These are phyloP conservation scores for Hyphantria cunea DNA, from an alignment of 1,140 invertebrate species.

Conservation along the genomic window DNA sequence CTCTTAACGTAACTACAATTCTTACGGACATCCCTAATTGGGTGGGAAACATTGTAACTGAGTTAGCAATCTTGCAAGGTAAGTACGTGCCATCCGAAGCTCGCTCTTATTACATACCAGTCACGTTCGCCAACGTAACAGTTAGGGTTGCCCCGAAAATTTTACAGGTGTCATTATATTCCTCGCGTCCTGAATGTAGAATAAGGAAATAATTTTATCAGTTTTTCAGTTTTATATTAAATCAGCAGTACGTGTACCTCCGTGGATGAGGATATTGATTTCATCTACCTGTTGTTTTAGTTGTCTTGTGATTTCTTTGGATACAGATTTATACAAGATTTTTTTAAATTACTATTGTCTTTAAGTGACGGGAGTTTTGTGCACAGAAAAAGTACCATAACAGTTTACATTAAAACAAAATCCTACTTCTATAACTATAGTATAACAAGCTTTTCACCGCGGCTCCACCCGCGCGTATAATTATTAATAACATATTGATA, in stretches of 20 bases:
- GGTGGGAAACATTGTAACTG: slow-evolving; percentile 43
- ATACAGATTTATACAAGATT: too few species aligned
- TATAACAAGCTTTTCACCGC: too few species aligned
- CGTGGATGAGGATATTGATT: background rate
- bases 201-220: slow-evolving; percentile 32
- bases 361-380: too few species aligned
- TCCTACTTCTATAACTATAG: too few species aligned
- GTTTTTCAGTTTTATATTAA: slow-evolving; percentile 13
- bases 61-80: slow-evolving; percentile 40
- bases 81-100: slow-evolving; percentile 34
- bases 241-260: background rate
- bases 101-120: slow-evolving; percentile 29
- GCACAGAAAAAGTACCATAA: too few species aligned
- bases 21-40: slow-evolving; percentile 39
- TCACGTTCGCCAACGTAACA: slow-evolving; percentile 38
- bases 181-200: slow-evolving; percentile 38
- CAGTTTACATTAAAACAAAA: too few species aligned
- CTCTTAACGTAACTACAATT: slow-evolving; percentile 9
- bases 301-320: too few species aligned
- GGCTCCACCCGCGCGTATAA: too few species aligned
- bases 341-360: too few species aligned
- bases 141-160: slow-evolving; percentile 31
- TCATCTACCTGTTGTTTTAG: background rate
- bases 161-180: slow-evolving; percentile 35
- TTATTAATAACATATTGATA: too few species aligned